Evolutionary conservation across 2,797 vertebrate genomes (phyloP).

Genomic region (Takifugu ocellatus): DNA sequence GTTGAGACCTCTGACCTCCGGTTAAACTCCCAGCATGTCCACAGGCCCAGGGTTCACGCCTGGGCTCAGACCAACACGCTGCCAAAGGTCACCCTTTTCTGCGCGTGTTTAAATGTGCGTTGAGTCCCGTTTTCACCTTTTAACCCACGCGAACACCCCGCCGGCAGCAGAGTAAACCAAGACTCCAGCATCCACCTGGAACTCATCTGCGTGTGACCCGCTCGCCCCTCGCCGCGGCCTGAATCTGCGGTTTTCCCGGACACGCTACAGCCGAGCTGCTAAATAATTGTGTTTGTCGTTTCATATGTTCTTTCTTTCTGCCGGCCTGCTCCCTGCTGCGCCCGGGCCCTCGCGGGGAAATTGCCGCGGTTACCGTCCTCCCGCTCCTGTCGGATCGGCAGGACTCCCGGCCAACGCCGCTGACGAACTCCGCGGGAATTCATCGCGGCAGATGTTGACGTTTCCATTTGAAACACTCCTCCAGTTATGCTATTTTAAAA

Average conservation of each 20-base stretch:
- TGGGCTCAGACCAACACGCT: constrained; percentile 60
- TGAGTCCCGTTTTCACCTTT: constrained; percentile 28
- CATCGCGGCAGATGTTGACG: constrained; percentile 13
- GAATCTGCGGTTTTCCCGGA: neutral
- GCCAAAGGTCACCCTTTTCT: constrained; percentile 47
- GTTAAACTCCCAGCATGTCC: constrained; percentile 64
- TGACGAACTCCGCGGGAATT: constrained; percentile 58
- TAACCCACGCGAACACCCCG: constrained; percentile 24
- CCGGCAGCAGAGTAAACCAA: constrained; percentile 24
- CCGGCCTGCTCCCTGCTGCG: constrained; percentile 23
- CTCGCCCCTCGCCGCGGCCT: neutral
- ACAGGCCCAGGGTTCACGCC: constrained; percentile 44
- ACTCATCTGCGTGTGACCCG: constrained; percentile 32
- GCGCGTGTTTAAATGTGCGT: constrained; percentile 3
- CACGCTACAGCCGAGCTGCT: neutral
- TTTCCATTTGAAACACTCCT: constrained; percentile 21
- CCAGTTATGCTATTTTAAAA: too few species aligned
- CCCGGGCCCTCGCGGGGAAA: constrained; percentile 3
- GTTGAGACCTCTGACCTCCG: constrained; percentile 50
- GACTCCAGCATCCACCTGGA: constrained; percentile 31
- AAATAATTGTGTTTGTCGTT: constrained; percentile 2
- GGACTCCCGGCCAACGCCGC: constrained; percentile 23
- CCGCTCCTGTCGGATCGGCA: constrained; percentile 24
- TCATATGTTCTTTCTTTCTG: neutral
- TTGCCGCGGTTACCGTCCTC: constrained; percentile 33